phyloP scores from a whole-genome alignment of 2,888 invertebrate species.

The Cantharis flavilabris region DNA sequence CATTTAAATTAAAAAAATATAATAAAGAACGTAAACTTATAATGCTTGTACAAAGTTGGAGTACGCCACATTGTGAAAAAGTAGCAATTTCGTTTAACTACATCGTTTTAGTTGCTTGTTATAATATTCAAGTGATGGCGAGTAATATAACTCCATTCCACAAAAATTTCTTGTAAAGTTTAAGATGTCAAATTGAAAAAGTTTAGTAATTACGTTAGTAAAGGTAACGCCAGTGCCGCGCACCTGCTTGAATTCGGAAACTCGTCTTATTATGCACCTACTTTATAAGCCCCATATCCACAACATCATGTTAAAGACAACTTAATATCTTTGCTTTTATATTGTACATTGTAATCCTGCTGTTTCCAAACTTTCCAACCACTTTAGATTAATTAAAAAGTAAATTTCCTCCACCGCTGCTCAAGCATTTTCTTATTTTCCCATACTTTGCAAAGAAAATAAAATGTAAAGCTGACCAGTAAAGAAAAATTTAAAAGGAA shows the following conservation, averaged over 20 bases:
- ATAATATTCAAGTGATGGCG: conserved; percentile 4
- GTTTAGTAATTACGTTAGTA: conserved; percentile 43
- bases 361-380: not conserved
- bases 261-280: conserved; percentile 28
- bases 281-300: conserved; percentile 21
- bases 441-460: not conserved
- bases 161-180: conserved; percentile 30
- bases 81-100: not conserved
- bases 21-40: not conserved
- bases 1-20: not conserved
- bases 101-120: not conserved
- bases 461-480: not conserved
- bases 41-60: not conserved
- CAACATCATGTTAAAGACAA: conserved; percentile 24
- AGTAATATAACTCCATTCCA: conserved; percentile 11
- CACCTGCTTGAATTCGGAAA: conserved; percentile 29
- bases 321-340: conserved; percentile 32
- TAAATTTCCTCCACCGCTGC: not conserved
- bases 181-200: conserved; percentile 45
- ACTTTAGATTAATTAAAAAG: not conserved
- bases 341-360: not conserved
- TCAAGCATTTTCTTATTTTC: not conserved
- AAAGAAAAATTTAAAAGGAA: not conserved
- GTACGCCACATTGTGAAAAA: not conserved
- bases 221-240: conserved; percentile 30